Evolutionary conservation across 2,888 invertebrate genomes (phyloP), one percentile per base, ranked within the genome.

Genomic region (Neocrepidodera transversa): DNA sequence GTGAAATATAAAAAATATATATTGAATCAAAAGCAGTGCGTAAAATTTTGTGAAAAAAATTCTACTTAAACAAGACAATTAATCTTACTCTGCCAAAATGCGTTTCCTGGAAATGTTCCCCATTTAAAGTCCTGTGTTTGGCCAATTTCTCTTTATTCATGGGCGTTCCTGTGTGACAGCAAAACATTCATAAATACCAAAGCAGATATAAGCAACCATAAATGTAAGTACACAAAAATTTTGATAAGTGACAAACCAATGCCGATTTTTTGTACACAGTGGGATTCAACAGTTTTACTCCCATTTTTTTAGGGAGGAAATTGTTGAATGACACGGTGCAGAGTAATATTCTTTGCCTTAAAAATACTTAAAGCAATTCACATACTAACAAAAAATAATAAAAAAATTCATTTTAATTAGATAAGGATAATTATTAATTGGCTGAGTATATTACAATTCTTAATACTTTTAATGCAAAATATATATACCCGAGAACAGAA

Each of bases 131-230:
- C 82, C 86, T 81, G 80, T 89, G 88, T 81, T 89, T 89, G 79
- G 88, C 90, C 82, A 91, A 82, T 83, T 90, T 91, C 83, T 88
- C 88, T 82, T 86, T 89, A 84, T 91, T 91, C 82, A 91, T 88
- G 68, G 91, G 90, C 68, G 91, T 89, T 79, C 91, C 91, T 91
- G 86, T 49, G 64, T 60, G 67, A 74, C 65, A 72, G 40, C 48
- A 62, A 50, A 62, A 62, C 11, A 32, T 23, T 50, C 28, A 58
- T 58, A 14, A 58, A 36, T 56, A 55, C 28, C 23, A 43, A 28
- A 51, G 11, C 50, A 51, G 40, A 16, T 11, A n/a, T n/a, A 51
- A 60, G 45, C 49, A 48, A 59, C 35, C 30, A 16, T 17, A 1
- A 52, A 36, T 10, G 35, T n/a, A 49, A 43, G n/a, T 23, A 11